phyloP scores from a whole-genome alignment of 2,113 vertebrate genomes.

The Phoxinus phoxinus region DNA sequence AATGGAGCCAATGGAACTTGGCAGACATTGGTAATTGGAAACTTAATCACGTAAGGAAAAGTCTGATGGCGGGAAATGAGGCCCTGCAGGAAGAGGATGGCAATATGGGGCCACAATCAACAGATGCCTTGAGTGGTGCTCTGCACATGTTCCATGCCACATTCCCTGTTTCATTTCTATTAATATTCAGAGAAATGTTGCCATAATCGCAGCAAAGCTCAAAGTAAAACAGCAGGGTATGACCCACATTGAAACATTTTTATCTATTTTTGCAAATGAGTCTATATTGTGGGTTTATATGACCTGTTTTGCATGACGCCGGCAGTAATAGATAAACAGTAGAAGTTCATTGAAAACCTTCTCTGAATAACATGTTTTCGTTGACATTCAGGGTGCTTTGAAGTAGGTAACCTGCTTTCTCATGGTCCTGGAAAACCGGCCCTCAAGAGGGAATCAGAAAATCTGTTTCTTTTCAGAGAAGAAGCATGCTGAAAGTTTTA shows the following conservation, averaged over 20 bases:
- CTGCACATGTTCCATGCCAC: constrained; percentile 2
- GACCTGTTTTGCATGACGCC: constrained; percentile 3
- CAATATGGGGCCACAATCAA: constrained; percentile 41
- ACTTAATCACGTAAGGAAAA: constrained; percentile 58
- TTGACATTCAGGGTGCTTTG: constrained; percentile 24
- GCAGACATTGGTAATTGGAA: constrained; percentile 58
- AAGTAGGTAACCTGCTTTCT: constrained; percentile 44
- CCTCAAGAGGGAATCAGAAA: constrained; percentile 40
- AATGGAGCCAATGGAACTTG: constrained; percentile 38
- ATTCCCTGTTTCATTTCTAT: constrained; percentile 1
- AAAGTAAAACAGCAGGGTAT: constrained; percentile 29
- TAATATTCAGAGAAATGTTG: constrained; percentile 35
- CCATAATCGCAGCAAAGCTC: constrained; percentile 3
- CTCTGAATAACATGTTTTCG: neutral
- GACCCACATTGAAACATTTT: constrained; percentile 15
- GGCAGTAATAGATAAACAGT: neutral
- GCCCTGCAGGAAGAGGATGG: constrained; percentile 41
- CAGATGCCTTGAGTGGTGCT: constrained; percentile 47
- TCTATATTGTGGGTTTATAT: constrained; percentile 22
- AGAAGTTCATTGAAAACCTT: constrained; percentile 4
- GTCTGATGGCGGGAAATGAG: constrained; percentile 48
- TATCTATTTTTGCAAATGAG: constrained; percentile 16
- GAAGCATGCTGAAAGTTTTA: constrained; percentile 20
- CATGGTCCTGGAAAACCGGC: constrained; percentile 24
- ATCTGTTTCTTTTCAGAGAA: constrained; percentile 40